phyloP scores from a whole-genome alignment of 30 jellyfish, hydroid and myxozoan species.

The Nemopilema nomurai region DNA sequence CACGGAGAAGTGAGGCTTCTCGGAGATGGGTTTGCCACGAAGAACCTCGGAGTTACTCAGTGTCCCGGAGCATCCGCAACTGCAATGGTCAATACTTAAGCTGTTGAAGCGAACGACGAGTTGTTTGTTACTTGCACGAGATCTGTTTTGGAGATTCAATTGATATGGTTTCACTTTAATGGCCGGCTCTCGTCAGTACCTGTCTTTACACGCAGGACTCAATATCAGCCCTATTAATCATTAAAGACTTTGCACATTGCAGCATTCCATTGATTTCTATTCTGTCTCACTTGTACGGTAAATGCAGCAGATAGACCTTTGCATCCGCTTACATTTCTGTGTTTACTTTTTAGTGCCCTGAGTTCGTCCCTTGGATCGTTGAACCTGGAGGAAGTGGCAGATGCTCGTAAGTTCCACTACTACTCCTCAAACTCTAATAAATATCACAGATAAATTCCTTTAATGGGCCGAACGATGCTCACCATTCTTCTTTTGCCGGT shows the following conservation, averaged over 20 bases:
- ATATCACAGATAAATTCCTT: no score
- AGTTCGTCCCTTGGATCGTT: conserved; percentile 50
- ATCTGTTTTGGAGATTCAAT: background rate
- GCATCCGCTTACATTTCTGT: no score
- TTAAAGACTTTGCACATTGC: no score
- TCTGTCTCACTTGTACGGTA: background rate
- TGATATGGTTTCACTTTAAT: background rate
- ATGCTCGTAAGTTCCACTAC: conserved; percentile 30
- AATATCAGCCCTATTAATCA: background rate
- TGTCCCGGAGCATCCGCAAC: background rate
- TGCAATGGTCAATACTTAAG: background rate
- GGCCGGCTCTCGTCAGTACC: background rate
- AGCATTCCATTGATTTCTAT: background rate
- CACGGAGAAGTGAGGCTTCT: background rate
- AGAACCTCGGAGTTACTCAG: background rate
- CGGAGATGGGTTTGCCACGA: background rate
- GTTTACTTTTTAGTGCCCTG: conserved; percentile 17
- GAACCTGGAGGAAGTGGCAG: conserved; percentile 46
- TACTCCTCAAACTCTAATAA: background rate
- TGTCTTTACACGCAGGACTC: background rate
- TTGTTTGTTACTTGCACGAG: background rate
- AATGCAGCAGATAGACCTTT: no score
- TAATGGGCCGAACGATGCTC: no score
- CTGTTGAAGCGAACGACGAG: background rate
- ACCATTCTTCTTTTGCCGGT: no score